These are phyloP conservation scores for Sycophaga agraensis DNA, from an alignment of 1,140 invertebrate genomes.

Conservation along the genomic window DNA sequence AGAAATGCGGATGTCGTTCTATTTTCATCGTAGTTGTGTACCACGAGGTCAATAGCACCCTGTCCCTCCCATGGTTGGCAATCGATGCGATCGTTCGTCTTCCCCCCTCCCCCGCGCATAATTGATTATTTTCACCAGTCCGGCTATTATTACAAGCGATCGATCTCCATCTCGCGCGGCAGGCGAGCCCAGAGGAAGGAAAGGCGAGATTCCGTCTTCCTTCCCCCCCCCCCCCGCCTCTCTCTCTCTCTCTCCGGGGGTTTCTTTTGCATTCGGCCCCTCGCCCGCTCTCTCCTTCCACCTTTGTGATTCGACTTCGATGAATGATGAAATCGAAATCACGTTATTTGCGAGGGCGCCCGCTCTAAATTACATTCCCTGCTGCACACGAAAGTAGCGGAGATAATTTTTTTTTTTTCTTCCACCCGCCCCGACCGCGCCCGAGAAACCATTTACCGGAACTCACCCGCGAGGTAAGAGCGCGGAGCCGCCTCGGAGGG, in stretches of 20 bases:
- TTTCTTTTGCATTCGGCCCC: constrained; percentile 2
- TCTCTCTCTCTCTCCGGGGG: background rate
- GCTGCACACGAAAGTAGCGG: background rate
- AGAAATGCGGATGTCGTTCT: too few species aligned
- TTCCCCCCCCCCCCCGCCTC: background rate
- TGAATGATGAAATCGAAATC: constrained; percentile 14
- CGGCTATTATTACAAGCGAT: constrained; percentile 23
- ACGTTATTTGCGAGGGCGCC: too few species aligned
- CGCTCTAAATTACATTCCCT: constrained; percentile 15
- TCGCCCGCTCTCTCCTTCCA: background rate
- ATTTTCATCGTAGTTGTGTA: too few species aligned
- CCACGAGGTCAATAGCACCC: too few species aligned
- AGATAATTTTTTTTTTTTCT: background rate
- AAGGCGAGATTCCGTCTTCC: too few species aligned
- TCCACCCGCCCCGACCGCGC: too few species aligned
- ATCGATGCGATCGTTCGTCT: constrained; percentile 22
- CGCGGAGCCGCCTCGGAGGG: too few species aligned
- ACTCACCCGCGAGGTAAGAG: too few species aligned
- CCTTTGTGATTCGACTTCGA: constrained; percentile 3
- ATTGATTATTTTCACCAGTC: constrained; percentile 26
- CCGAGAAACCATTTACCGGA: too few species aligned
- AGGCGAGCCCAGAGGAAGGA: too few species aligned
- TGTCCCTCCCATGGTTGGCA: background rate
- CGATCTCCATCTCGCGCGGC: constrained; percentile 9
- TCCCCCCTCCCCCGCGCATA: constrained; percentile 14